Conservation (phyloP, 2,888 invertebrate genomes). For the Scaptomyza flava region DNA sequence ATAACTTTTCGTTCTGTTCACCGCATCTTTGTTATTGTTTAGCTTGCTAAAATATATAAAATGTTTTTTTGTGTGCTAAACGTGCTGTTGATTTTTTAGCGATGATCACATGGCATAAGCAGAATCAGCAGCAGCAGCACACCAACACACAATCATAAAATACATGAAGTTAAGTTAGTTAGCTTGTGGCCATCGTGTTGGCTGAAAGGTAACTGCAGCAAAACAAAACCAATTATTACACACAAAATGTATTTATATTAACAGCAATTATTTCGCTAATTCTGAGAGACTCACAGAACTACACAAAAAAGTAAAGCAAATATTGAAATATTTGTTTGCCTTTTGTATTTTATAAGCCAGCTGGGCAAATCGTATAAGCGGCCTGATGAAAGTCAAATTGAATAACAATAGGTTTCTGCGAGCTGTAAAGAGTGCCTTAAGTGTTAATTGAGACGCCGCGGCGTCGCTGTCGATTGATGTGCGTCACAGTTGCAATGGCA, state of each 20-base stretch:
- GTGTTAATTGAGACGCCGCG: constrained; percentile 59
- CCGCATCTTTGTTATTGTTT: constrained; percentile 40
- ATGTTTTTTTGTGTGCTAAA: constrained; percentile 62
- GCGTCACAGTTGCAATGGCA: constrained; percentile 39
- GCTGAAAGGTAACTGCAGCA: constrained; percentile 40
- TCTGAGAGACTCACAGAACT: not conserved
- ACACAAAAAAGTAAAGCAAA: constrained; percentile 4
- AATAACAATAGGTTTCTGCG: constrained; percentile 16
- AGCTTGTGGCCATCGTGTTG: constrained; percentile 52
- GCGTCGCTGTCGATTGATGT: constrained; percentile 47
- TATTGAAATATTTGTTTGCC: constrained; percentile 24
- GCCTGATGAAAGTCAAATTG: constrained; percentile 39
- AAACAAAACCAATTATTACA: constrained; percentile 17
- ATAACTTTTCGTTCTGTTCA: constrained; percentile 77
- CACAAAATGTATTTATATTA: constrained; percentile 30
- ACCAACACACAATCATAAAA: constrained; percentile 21
- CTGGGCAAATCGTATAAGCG: constrained; percentile 26
- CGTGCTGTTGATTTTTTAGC: constrained; percentile 76
- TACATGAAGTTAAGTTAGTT: constrained; percentile 69
- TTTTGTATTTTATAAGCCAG: constrained; percentile 31
- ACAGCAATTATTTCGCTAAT: constrained; percentile 2
- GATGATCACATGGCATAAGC: constrained; percentile 68
- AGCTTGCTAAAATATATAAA: constrained; percentile 51
- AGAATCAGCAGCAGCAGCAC: constrained; percentile 14
- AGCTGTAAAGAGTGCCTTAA: constrained; percentile 61